Percentiles rank a stretch among this genome's conserved stretches.
Evolutionary conservation across 2,113 vertebrate species (phyloP).

Genomic region (Labeo rohita): DNA sequence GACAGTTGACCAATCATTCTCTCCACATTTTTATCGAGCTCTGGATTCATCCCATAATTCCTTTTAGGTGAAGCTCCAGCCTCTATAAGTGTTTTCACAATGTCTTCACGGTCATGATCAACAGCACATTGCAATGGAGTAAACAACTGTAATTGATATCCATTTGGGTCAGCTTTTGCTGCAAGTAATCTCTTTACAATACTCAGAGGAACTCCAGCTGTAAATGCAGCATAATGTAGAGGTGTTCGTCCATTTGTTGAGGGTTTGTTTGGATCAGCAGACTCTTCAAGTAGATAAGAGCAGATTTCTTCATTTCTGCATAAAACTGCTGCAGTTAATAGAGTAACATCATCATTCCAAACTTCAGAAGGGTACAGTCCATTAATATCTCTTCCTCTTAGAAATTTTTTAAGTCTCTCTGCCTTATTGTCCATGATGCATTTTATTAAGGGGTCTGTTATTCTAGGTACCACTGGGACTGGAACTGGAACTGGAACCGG

Average conservation of each 20-base stretch:
- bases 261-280: conserved; percentile 10
- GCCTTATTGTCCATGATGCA: conserved; percentile 51
- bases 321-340: too few relatives aligned
- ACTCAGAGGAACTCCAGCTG: background rate
- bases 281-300: conserved; percentile 1
- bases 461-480: background rate
- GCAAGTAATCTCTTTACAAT: conserved; percentile 56
- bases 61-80: conserved; percentile 43
- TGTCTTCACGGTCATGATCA: conserved; percentile 44
- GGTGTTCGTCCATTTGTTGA: background rate
- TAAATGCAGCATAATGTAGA: conserved; percentile 58
- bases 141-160: accelerated
- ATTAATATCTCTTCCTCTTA: conserved; percentile 48
- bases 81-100: conserved; percentile 53
- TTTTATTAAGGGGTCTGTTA: conserved; percentile 59
- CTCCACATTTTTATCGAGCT: conserved; percentile 47
- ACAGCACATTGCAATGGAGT: conserved; percentile 60
- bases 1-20: conserved; percentile 42
- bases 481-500: accelerated
- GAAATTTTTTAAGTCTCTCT: conserved; percentile 12
- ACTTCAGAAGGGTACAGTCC: conserved; percentile 20
- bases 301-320: conserved; percentile 5
- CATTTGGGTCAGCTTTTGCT: conserved; percentile 55
- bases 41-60: background rate
- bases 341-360: background rate